Base-by-base conservation (phyloP, 2,888 invertebrate species). In the Apamea monoglypha region DNA sequence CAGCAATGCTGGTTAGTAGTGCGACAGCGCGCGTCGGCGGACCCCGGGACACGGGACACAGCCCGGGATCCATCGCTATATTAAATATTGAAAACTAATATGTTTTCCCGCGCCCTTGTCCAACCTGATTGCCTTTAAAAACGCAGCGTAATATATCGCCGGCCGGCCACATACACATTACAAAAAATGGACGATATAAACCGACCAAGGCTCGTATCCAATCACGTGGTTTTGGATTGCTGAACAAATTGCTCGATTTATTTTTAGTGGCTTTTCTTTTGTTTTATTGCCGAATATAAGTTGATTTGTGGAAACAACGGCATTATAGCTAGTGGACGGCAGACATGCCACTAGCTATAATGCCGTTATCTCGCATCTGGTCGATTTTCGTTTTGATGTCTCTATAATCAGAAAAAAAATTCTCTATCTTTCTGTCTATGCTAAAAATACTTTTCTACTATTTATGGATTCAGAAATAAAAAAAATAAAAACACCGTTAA, bases 1-100 rank as follows among this genome's bases (percentile, higher is more conserved):
- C 74, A 88, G 81, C 82, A 89, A 59, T 36, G 71, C 72, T 76
- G 78, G 78, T 82, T 80, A 84, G 87, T 85, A 88, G 87, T 87
- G 89, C 74, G 87, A 84, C 87, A 89, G 86, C 85, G 78, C 83
- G 85, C 82, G 87, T 85, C 87, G 84, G 87, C 90, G 84, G 86
- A 81, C 86, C 87, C 67, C 66, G 64, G 72, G 67, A 66, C 74
- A 14, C 71, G 56, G 64, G 74, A 61, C 87, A 29, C 68, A 40
- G 75, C 73, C 67, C 83, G 81, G 84, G 77, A 80, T 76, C 77
- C 64, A 50, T 76, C 73, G 88, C 88, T 89, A 88, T 89, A 91
- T 90, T 89, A 87, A 89, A 90, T 89, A 89, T 90, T 89, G 81
- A 85, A 89, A 90, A 84, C 85, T 85, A 90, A 89, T 91, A 90